Evolutionary conservation across 1,140 invertebrate genomes (phyloP).

Genomic region (Chrysomallon squamiferum): DNA sequence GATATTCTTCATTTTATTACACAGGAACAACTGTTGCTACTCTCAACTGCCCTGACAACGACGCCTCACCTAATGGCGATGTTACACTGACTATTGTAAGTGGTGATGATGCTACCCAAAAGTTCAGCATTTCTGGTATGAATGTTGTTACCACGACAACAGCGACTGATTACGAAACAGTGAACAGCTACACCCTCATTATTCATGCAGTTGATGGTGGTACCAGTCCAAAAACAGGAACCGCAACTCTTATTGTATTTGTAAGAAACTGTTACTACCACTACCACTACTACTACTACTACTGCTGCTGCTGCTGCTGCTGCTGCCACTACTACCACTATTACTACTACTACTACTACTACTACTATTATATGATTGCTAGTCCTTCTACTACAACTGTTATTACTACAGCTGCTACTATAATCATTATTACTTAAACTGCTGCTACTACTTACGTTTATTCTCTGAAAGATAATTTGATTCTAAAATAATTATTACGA

Average conservation of each 20-base stretch:
- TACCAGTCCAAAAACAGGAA: conserved; percentile 16
- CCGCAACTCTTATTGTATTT: conserved; percentile 28
- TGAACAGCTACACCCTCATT: conserved; percentile 12
- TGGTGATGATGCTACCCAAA: conserved; percentile 16
- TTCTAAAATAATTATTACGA: too few species aligned
- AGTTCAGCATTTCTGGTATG: conserved; percentile 3
- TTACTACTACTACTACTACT: neutral
- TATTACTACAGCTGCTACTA: neutral
- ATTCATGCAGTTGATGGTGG: conserved; percentile 21
- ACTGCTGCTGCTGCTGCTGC: neutral
- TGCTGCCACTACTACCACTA: neutral
- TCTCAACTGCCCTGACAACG: conserved; percentile 23
- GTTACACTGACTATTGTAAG: conserved; percentile 18
- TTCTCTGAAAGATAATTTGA: too few species aligned
- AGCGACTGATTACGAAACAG: conserved; percentile 12
- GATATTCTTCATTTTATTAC: too few species aligned
- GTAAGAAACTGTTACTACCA: conserved; percentile 7
- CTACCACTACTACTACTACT: neutral
- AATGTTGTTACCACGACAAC: conserved; percentile 2
- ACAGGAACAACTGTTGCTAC: conserved; percentile 1
- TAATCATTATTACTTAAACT: neutral
- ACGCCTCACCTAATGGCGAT: conserved; percentile 21
- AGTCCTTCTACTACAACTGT: too few species aligned
- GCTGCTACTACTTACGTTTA: too few species aligned
- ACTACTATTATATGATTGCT: too few species aligned